Evolutionary conservation across 2,113 vertebrate species (phyloP), one percentile per base, ranked within the genome.

Genomic region (Periophthalmus modestus): DNA sequence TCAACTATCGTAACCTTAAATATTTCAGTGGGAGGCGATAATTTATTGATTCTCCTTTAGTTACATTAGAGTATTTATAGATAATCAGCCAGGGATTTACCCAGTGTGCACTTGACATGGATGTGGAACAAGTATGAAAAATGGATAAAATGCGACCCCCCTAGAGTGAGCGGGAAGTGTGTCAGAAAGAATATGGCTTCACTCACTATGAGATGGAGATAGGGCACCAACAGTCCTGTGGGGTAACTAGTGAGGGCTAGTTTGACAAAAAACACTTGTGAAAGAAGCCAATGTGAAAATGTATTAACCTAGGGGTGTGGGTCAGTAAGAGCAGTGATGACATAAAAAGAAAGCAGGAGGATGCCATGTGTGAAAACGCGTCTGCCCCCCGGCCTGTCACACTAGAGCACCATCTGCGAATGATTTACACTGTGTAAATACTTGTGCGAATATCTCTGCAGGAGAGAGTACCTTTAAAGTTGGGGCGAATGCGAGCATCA

Each of bases 401-500:
- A 24, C 74, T 66, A 59, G 54, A 33, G 39, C 79, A 73, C 79
- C 87, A 89, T 85, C 82, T 89, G 87, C 76, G 71, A 70, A 9
- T 55, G 77, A 71, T 88, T 89, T 82, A 79, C 85, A 28, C 72
- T 62, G 73, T 62, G 48, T 74, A 52, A 63, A 73, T 71, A 80
- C 73, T 52, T 59, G 6, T 47, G 61, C 72, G 61, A 75, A 84
- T 24, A 65, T 65, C n/a, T 65, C 33, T 36, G 34, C 9, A n/a
- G 34, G 34, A 39, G 61, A 16, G 33, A 19, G 7, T 93, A 98
- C 97, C 96, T 98, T 98, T 98, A 90, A 98, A 98, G 93, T 98
- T 97, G 52, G 97, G 97, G 71, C 96, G 92, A 87, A 98, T 98
- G 73, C 96, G 95, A 79, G 97, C 96, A 0, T 98, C 97, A 0